Base-by-base conservation (phyloP, 2,797 vertebrate species). In the Centroberyx gerrardi region DNA sequence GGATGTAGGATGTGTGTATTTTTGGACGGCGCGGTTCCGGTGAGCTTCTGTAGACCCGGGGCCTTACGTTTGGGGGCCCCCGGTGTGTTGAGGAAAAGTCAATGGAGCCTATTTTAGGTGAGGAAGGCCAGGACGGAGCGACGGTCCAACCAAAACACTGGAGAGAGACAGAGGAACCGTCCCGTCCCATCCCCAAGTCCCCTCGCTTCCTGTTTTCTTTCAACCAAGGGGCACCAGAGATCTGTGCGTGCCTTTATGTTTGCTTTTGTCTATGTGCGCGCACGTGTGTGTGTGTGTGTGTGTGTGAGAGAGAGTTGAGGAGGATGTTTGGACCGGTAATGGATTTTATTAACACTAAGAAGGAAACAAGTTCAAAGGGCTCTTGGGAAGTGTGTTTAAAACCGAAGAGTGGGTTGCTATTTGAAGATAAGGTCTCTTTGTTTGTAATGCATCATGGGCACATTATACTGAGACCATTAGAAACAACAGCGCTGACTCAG, bases 341-440 rank as follows among this genome's bases (percentile, higher is more conserved):
- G 81, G 86, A 76, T 74, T 88, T 88, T 86, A 85, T 82, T 82
- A 88, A 90, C 73, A 68, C 38, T 72, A 79, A 85, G 73, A 77
- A 87, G 89, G 80, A 91, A 90, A 87, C 87, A 80, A 83, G 83
- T 82, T 86, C 58, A 78, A 74, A 29, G 58, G 63, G 59, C 76
- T 85, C 84, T 76, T 71, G 69, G 83, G 87, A 88, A 76, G 78
- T 84, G 69, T 73, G 62, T 89, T 85, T 86, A 82, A 85, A 87
- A 44, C 72, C 81, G 85, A 82, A 86, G 78, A 81, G 87, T 88
- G 77, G 83, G 73, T 63, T 83, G 82, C 85, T 80, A 72, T 85
- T 80, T 40, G 66, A 75, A 81, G 79, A 90, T 85, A 88, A 84
- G 82, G 84, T 48, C 28, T 82, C 74, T 88, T 88, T 92, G 78